Evolutionary conservation across 2,888 invertebrate genomes (phyloP), one percentile per base, ranked within the genome.

Genomic region (Argynnis bischoffii): DNA sequence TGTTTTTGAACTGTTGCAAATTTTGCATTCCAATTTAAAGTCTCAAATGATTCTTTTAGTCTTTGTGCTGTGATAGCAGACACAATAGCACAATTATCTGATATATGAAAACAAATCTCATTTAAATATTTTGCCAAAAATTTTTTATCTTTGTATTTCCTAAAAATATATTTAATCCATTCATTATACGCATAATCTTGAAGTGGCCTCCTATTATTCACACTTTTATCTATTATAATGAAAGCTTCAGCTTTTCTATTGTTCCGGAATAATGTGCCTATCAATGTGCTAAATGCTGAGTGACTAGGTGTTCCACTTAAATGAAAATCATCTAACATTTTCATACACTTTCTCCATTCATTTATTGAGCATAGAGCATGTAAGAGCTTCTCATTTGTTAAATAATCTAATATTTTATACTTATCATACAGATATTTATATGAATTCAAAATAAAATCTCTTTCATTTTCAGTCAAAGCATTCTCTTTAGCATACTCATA

Each of bases 311-410:
- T 81, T 66, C 82, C 75, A 31, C 90, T 89, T 13, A 93, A 55
- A 78, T 93, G 90, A 60, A 95, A 93, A 79, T 94, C 94, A 61
- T 95, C 92, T 31, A 96, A 80, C 15, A 96, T 85, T 73, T 94
- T 90, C 0, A 94, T 64, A 53, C 94, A 93, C 68, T 95, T 93
- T 74, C 92, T 90, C 96, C 96, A 97, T 73, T 94, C 87, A 66
- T 92, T 82, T 11, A 96, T 95, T 21, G 93, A 78, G 73, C 95
- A 95, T 3, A 97, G 80, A 0, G 94, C 96, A 69, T 87, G 85
- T 66, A 96, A 89, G 6, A 95, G 83, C 78, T 87, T 86, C 77
- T 95, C 95, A 76, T 94, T 93, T 18, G 95, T 95, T 3, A 78
- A 79, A 16, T 85, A 84, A 84, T 96, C 96, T 61, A 96, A 80